phyloP scores from a whole-genome alignment of 2,888 invertebrate species.

The Polylopha cassiicola region DNA sequence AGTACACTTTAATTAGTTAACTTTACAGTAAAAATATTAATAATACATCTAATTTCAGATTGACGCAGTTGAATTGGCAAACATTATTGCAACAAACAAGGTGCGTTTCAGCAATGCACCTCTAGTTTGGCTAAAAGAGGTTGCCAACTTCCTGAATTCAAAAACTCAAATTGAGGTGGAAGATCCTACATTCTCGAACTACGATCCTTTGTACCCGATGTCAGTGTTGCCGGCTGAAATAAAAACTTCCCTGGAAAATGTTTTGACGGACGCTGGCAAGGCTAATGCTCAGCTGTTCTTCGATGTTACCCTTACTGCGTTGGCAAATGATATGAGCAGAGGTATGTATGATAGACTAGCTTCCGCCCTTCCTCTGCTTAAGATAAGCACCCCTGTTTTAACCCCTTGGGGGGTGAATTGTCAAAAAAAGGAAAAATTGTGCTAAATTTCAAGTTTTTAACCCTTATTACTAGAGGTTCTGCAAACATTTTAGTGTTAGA shows the following conservation, averaged over 20 bases:
- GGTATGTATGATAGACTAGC: conserved; percentile 51
- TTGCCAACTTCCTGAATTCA: conserved; percentile 80
- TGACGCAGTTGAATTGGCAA: conserved; percentile 74
- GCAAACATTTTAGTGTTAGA: too few species aligned
- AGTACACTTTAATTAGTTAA: too few species aligned
- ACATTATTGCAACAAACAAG: conserved; percentile 74
- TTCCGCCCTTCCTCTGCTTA: neutral
- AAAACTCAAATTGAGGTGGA: conserved; percentile 79
- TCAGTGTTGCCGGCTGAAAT: conserved; percentile 68
- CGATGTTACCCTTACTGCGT: conserved; percentile 81
- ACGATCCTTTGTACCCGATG: conserved; percentile 76
- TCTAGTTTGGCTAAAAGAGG: conserved; percentile 81
- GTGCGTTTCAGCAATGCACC: conserved; percentile 83
- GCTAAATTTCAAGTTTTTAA: too few species aligned
- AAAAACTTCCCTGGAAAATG: conserved; percentile 58
- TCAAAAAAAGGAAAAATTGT: too few species aligned
- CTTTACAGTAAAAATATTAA: neutral
- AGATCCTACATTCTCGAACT: conserved; percentile 78
- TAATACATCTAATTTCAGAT: conserved; percentile 68
- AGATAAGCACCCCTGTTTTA: neutral
- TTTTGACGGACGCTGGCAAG: conserved; percentile 78
- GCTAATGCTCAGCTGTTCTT: conserved; percentile 82
- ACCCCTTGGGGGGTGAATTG: too few species aligned
- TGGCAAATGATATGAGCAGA: conserved; percentile 85
- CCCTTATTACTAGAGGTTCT: too few species aligned